Conservation (phyloP, 2,113 vertebrate species). For the Macquaria ambigua region DNA sequence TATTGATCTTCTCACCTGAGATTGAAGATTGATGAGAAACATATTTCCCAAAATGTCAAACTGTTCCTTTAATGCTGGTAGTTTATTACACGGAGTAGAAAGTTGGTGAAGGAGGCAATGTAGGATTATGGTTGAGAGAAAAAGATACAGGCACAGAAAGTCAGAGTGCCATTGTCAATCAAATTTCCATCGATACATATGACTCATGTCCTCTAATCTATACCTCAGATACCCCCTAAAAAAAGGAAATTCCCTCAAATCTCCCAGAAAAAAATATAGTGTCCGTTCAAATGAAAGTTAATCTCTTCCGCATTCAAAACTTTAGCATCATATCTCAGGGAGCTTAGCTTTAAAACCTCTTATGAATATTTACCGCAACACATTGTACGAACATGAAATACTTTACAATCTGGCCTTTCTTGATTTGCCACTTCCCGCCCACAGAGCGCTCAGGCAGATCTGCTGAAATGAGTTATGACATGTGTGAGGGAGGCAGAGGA, state of each 20-base stretch:
- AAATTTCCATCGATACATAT: background rate
- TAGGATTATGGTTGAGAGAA: background rate
- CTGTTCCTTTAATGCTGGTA: no score
- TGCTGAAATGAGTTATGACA: conserved; percentile 54
- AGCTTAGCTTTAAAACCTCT: background rate
- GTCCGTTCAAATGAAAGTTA: background rate
- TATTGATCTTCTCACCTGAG: no score
- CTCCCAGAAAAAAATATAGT: background rate
- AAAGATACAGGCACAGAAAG: background rate
- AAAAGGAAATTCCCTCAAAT: background rate
- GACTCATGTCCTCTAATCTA: background rate
- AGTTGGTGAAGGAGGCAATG: background rate
- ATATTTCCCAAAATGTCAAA: no score
- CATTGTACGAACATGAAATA: conserved; percentile 32
- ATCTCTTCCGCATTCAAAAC: background rate
- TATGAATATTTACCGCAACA: background rate
- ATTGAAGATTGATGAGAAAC: no score
- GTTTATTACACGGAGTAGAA: background rate
- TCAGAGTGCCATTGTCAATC: background rate
- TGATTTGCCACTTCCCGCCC: conserved; percentile 45
- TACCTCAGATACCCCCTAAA: background rate
- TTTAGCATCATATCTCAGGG: background rate
- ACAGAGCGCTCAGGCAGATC: conserved; percentile 51
- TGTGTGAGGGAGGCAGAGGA: conserved; percentile 49
- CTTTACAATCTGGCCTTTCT: conserved; percentile 19